Evolutionary conservation across 2,888 invertebrate species (phyloP).

Genomic region (Cosmia trapezina): DNA sequence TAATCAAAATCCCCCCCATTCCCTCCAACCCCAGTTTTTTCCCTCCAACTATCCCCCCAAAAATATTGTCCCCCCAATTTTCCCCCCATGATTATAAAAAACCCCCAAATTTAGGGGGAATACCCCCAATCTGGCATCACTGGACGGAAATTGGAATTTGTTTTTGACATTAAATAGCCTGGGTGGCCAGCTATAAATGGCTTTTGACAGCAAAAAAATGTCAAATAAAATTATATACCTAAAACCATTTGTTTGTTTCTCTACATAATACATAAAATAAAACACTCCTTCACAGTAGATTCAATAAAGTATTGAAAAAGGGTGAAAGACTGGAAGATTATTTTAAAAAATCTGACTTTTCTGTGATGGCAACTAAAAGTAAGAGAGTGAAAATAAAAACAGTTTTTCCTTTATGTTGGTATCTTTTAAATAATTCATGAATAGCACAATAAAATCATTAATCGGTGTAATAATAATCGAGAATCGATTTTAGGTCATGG

Average conservation of each 20-base stretch:
- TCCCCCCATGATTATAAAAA: too few relatives aligned
- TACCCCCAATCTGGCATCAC: too few relatives aligned
- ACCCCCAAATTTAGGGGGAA: too few relatives aligned
- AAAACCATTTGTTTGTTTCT: not conserved
- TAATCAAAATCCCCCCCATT: too few relatives aligned
- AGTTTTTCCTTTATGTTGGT: conserved; percentile 31
- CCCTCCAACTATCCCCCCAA: too few relatives aligned
- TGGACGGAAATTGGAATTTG: too few relatives aligned
- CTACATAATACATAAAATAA: too few relatives aligned
- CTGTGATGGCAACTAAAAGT: conserved; percentile 6
- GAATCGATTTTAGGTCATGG: conserved; percentile 26
- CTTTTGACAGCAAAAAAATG: too few relatives aligned
- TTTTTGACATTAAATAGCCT: conserved; percentile 2
- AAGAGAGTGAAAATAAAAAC: not conserved
- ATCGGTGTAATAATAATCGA: conserved; percentile 5
- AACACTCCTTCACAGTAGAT: too few relatives aligned
- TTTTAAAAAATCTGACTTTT: not conserved
- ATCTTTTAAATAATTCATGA: not conserved
- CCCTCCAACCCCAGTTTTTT: too few relatives aligned
- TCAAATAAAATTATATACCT: not conserved
- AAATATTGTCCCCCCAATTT: too few relatives aligned
- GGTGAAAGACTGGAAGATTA: too few relatives aligned
- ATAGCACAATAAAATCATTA: not conserved
- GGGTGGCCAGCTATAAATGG: conserved; percentile 14
- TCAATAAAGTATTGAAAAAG: not conserved